Conservation (phyloP, 35 echinoderm and acorn worm genomes). For the Hemicentrotus pulcherrimus region DNA sequence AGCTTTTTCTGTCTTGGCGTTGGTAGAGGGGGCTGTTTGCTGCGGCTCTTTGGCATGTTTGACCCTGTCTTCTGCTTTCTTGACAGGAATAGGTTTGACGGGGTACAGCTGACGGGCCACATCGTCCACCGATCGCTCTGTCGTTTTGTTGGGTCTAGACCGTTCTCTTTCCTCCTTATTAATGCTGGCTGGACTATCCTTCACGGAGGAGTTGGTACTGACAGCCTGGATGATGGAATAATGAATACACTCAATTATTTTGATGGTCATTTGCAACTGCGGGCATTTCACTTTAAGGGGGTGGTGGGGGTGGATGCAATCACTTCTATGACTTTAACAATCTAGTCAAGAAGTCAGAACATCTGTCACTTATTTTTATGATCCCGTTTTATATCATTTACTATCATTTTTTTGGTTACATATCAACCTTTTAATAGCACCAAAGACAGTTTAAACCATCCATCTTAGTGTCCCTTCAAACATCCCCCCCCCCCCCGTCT, state of each 20-base stretch:
- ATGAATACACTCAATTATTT: background rate
- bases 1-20: background rate
- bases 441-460: too few species aligned
- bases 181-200: background rate
- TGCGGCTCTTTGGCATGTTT: background rate
- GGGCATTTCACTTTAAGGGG: background rate
- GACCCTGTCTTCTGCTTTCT: background rate
- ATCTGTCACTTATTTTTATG: too few species aligned
- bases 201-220: background rate
- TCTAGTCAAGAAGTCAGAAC: too few species aligned
- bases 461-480: too few species aligned
- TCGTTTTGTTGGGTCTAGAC: background rate
- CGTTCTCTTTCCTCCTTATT: background rate
- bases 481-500: too few species aligned
- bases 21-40: background rate
- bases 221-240: background rate
- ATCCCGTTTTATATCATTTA: too few species aligned
- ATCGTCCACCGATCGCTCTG: background rate
- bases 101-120: conserved; percentile 8
- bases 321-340: too few species aligned
- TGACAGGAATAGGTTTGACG: conserved; percentile 16
- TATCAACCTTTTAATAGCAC: too few species aligned
- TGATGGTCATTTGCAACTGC: background rate
- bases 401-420: too few species aligned
- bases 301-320: too few species aligned